phyloP scores from a whole-genome alignment of 2,888 invertebrate species.

The Cheilosia vulpina region DNA sequence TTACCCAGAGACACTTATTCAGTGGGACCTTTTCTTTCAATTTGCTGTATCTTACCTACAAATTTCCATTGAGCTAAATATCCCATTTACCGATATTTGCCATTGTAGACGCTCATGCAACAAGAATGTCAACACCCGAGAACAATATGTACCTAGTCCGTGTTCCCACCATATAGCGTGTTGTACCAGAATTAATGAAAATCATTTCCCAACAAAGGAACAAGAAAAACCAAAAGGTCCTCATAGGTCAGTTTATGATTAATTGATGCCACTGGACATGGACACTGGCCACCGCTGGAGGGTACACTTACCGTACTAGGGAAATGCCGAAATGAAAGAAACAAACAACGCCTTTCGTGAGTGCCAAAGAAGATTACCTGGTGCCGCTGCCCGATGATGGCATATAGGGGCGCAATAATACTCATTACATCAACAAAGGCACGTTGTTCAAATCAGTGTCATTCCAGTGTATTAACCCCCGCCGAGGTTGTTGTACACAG shows the following conservation, averaged over 20 bases:
- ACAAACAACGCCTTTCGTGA: conserved; percentile 60
- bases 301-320: background rate
- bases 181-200: conserved; percentile 60
- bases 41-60: conserved; percentile 13
- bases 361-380: conserved; percentile 65
- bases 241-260: conserved; percentile 75
- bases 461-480: conserved; percentile 72
- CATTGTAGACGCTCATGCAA: conserved; percentile 24
- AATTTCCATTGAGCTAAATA: conserved; percentile 16
- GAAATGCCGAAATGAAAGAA: conserved; percentile 54
- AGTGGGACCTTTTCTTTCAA: conserved; percentile 57
- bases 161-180: conserved; percentile 69
- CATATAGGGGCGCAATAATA: conserved; percentile 43
- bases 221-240: conserved; percentile 64
- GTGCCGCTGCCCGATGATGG: conserved; percentile 11
- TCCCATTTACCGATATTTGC: conserved; percentile 32
- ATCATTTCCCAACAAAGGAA: conserved; percentile 62
- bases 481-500: conserved; percentile 67
- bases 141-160: conserved; percentile 52
- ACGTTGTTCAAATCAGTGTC: conserved; percentile 73
- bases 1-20: conserved; percentile 53
- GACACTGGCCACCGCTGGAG: conserved; percentile 34
- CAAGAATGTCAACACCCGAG: conserved; percentile 73
- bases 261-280: conserved; percentile 71
- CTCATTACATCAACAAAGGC: conserved; percentile 74